Percentiles rank a stretch among this genome's conserved stretches.
Evolutionary conservation across 2,888 invertebrate genomes (phyloP).

Genomic region (Drosophila prostipennis): DNA sequence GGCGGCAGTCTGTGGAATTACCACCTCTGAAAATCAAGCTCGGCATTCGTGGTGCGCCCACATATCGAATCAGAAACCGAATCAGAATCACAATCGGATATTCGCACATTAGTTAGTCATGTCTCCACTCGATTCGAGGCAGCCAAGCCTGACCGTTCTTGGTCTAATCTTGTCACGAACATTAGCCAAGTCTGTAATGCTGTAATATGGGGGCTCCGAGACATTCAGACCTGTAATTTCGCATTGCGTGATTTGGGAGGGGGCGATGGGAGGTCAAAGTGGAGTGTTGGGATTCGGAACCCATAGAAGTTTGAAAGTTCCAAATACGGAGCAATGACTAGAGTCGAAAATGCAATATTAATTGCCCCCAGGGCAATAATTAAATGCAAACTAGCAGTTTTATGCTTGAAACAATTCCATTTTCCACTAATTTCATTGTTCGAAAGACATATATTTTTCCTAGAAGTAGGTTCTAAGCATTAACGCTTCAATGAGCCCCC

Average conservation of each 20-base stretch:
- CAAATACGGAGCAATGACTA: neutral
- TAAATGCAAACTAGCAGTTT: conserved; percentile 61
- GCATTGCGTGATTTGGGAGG: neutral
- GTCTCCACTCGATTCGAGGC: conserved; percentile 12
- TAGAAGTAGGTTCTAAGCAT: conserved; percentile 20
- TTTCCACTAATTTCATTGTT: conserved; percentile 23
- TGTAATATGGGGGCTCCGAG: conserved; percentile 5
- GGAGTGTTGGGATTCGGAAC: neutral
- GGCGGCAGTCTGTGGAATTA: neutral
- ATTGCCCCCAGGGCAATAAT: conserved; percentile 43
- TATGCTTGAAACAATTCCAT: conserved; percentile 24
- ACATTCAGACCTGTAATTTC: conserved; percentile 6
- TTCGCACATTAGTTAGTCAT: conserved; percentile 7
- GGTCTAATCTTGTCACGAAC: conserved; percentile 73
- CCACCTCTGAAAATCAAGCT: neutral
- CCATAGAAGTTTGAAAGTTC: neutral
- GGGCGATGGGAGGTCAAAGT: neutral
- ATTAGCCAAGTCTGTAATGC: conserved; percentile 29
- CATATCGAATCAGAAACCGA: conserved; percentile 1
- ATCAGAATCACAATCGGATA: conserved; percentile 3
- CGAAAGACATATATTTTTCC: conserved; percentile 31
- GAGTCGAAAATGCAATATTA: conserved; percentile 20
- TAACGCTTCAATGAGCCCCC: conserved; percentile 50
- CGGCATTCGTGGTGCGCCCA: neutral
- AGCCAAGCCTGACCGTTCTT: conserved; percentile 54